phyloP scores from a whole-genome alignment of 2,113 vertebrate genomes.

The Vulpes lagopus region DNA sequence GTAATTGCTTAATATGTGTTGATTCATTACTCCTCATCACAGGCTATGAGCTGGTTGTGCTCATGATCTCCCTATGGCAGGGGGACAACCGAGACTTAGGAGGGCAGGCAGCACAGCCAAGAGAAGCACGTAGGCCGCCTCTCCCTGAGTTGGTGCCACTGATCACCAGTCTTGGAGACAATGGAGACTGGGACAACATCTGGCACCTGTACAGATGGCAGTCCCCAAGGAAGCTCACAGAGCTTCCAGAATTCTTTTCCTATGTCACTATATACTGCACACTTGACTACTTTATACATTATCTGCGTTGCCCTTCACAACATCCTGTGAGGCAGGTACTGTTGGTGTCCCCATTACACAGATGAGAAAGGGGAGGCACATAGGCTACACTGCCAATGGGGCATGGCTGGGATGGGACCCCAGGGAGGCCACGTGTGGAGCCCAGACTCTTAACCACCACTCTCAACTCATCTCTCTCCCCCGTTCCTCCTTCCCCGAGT shows the following conservation, averaged over 20 bases:
- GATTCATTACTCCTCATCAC: neutral
- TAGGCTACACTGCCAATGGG: neutral
- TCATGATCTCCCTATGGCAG: neutral
- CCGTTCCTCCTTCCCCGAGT: neutral
- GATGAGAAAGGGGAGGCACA: neutral
- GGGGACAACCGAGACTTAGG: neutral
- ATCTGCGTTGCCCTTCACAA: neutral
- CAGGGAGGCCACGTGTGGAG: neutral
- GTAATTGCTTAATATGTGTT: neutral
- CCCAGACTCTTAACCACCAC: rapidly evolving
- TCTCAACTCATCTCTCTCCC: neutral
- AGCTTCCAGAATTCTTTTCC: neutral
- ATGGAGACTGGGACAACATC: neutral
- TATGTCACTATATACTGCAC: neutral
- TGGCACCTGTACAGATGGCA: neutral
- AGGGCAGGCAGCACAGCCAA: rapidly evolving
- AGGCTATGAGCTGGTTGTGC: neutral
- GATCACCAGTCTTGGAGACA: neutral
- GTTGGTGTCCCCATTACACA: neutral
- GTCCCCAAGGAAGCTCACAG: neutral
- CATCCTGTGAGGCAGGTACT: neutral
- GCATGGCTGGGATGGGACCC: too few relatives aligned
- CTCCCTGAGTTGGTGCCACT: neutral
- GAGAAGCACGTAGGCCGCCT: neutral
- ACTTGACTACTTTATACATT: rapidly evolving